phyloP scores from a whole-genome alignment of 2,888 invertebrate genomes.

The Isoperla grammatica region DNA sequence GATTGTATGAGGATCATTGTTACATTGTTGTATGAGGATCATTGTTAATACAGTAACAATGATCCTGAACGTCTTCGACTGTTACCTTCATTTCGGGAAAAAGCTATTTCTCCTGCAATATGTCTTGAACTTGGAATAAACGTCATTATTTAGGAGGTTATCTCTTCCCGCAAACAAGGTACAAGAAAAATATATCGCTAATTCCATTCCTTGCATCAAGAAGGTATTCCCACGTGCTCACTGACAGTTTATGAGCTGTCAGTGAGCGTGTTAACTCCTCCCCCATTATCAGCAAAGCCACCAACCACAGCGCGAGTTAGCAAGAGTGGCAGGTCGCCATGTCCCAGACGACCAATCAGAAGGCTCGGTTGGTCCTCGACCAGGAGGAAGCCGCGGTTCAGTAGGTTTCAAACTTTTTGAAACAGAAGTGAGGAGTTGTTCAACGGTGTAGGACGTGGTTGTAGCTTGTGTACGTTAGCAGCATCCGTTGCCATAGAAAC shows the following conservation, averaged over 20 bases:
- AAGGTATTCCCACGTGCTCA: conserved; percentile 6
- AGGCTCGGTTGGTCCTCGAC: neutral
- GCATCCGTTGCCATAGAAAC: neutral
- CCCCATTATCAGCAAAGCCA: neutral
- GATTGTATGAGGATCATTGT: too few species aligned
- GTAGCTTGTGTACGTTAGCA: neutral
- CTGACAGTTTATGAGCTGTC: conserved; percentile 15
- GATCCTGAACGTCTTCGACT: too few species aligned
- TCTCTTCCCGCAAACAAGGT: too few species aligned
- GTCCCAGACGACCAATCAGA: neutral
- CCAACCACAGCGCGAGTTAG: neutral
- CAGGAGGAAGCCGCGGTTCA: neutral
- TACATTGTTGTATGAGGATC: too few species aligned
- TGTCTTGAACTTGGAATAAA: too few species aligned
- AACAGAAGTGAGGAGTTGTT: conserved; percentile 11
- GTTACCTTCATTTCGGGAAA: too few species aligned
- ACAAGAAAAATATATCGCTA: too few species aligned
- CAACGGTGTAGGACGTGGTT: neutral
- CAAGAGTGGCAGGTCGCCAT: conserved; percentile 15
- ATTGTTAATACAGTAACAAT: too few species aligned
- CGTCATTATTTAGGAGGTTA: too few species aligned
- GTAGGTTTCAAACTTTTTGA: neutral
- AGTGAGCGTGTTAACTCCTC: conserved; percentile 10
- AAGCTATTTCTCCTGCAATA: too few species aligned
- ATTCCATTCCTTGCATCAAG: too few species aligned